phyloP scores from a whole-genome alignment of 2,888 invertebrate species.

The Amphipyra tragopoginis region DNA sequence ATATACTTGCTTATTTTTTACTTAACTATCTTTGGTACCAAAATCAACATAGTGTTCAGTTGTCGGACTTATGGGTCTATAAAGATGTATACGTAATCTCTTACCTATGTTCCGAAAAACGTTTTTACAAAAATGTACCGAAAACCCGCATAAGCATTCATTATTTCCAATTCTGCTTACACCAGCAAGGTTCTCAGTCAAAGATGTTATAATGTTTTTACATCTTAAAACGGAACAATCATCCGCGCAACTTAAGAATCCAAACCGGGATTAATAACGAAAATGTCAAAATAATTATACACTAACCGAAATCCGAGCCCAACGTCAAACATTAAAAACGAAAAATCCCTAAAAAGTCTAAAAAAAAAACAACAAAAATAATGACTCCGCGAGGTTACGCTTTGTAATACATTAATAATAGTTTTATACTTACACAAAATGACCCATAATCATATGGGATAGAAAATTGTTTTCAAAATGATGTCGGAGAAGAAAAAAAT shows the following conservation, averaged over 20 bases:
- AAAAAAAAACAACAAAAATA: conserved; percentile 68
- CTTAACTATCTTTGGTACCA: conserved; percentile 36
- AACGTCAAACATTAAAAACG: conserved; percentile 49
- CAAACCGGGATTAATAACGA: conserved; percentile 43
- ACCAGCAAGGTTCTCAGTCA: too few relatives aligned
- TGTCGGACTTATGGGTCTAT: too few relatives aligned
- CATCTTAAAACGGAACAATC: conserved; percentile 17
- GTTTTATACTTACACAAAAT: conserved; percentile 83
- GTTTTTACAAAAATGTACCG: too few relatives aligned
- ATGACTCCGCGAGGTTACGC: conserved; percentile 67
- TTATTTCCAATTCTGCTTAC: too few relatives aligned
- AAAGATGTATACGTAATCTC: too few relatives aligned
- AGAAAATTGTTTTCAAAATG: conserved; percentile 88
- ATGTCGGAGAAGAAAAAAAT: conserved; percentile 77
- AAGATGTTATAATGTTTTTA: neutral
- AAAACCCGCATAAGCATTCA: too few relatives aligned
- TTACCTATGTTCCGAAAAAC: too few relatives aligned
- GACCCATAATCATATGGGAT: conserved; percentile 87
- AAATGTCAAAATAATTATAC: conserved; percentile 60
- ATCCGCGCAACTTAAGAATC: conserved; percentile 22
- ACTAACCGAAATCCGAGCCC: conserved; percentile 31
- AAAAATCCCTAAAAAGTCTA: conserved; percentile 51
- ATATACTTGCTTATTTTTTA: conserved; percentile 21
- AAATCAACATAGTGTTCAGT: neutral
- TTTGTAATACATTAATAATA: conserved; percentile 87